Conservation (phyloP, 2,888 invertebrate species). For the Acanthacorydalis orientalis region DNA sequence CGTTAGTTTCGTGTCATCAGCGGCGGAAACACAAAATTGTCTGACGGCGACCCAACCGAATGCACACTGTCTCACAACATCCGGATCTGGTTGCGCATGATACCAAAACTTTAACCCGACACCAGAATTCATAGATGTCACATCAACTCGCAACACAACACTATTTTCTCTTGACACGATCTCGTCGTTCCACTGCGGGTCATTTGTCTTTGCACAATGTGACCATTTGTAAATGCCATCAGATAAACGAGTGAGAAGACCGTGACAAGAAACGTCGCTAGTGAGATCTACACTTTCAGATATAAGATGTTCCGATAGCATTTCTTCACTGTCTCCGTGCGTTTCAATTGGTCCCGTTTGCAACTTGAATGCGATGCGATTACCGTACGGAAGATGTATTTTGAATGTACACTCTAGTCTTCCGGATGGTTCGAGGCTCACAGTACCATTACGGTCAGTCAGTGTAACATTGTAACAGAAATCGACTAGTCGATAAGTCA, state of each 20-base stretch:
- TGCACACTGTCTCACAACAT: conserved; percentile 45
- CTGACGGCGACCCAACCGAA: conserved; percentile 53
- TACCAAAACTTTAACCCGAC: conserved; percentile 38
- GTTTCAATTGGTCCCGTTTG: conserved; percentile 29
- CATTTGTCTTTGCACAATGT: conserved; percentile 40
- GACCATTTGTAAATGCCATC: conserved; percentile 40
- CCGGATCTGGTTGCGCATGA: conserved; percentile 41
- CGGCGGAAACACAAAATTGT: conserved; percentile 46
- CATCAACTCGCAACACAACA: conserved; percentile 27
- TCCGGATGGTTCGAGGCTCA: conserved; percentile 40
- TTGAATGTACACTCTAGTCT: conserved; percentile 48
- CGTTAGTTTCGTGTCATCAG: conserved; percentile 35
- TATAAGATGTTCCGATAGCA: no score
- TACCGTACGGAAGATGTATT: conserved; percentile 54
- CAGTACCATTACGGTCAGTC: conserved; percentile 43
- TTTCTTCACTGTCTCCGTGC: conserved; percentile 2
- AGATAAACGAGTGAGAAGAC: conserved; percentile 37
- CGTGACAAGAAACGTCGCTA: conserved; percentile 25
- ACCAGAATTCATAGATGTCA: conserved; percentile 11
- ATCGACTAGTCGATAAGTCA: conserved; percentile 49
- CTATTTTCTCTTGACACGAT: conserved; percentile 40
- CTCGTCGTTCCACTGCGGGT: conserved; percentile 37
- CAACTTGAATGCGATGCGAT: conserved; percentile 43
- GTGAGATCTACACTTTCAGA: not conserved
- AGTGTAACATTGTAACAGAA: conserved; percentile 55